A percentile compares a stretch with the other conserved stretches of the same genome.
Conservation (phyloP, 1,140 invertebrate species). For the Drosophila athabasca region DNA sequence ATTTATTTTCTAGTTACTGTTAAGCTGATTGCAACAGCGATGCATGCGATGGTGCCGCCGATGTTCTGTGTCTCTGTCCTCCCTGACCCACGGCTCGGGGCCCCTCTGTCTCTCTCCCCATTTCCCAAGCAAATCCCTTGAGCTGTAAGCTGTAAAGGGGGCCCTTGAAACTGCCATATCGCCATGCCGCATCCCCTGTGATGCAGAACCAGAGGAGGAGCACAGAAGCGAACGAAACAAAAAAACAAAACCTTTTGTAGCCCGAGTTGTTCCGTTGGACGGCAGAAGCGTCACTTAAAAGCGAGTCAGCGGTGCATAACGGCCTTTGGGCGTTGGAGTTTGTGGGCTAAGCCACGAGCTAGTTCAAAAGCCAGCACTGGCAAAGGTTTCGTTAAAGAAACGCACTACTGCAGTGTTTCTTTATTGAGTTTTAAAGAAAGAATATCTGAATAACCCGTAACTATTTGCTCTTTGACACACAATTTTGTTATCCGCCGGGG, state of each 20-base stretch:
- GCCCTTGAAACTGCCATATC: constrained; percentile 7
- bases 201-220: neutral
- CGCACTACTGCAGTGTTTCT: too few species aligned
- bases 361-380: neutral
- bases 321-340: constrained; percentile 41
- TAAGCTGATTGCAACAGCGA: constrained; percentile 76
- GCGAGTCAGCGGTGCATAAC: constrained; percentile 55
- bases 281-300: constrained; percentile 60
- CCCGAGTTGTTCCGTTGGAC: constrained; percentile 51
- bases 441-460: too few species aligned
- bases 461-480: too few species aligned
- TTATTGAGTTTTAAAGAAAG: too few species aligned
- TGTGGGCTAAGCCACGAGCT: neutral
- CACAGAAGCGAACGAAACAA: constrained; percentile 35
- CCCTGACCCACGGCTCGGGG: neutral
- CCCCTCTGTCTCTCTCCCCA: neutral
- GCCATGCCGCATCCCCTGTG: constrained; percentile 1
- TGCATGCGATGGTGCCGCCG: constrained; percentile 29
- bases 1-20: constrained; percentile 81
- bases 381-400: too few species aligned
- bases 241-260: constrained; percentile 37
- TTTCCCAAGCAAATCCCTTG: constrained; percentile 60
- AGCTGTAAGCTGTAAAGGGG: constrained; percentile 48
- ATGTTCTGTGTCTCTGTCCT: constrained; percentile 25
- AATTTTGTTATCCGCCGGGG: too few species aligned